phyloP scores from a whole-genome alignment of 2,888 invertebrate genomes.

The Baronia brevicornis region DNA sequence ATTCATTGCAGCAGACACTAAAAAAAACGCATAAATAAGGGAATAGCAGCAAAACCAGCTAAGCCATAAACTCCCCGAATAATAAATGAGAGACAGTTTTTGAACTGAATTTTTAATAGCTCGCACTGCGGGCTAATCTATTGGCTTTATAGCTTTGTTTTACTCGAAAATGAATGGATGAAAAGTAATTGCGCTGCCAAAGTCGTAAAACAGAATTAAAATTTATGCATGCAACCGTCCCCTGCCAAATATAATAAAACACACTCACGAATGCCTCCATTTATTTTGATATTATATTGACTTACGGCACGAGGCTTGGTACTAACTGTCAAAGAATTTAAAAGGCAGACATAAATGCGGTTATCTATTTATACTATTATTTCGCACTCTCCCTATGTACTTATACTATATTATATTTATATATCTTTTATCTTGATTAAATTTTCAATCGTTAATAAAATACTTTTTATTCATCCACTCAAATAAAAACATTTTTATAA shows the following conservation, averaged over 20 bases:
- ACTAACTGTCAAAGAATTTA: too few species aligned
- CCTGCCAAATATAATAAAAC: slow-evolving; percentile 2
- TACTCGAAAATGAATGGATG: slow-evolving; percentile 16
- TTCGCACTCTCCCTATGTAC: too few species aligned
- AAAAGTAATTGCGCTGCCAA: slow-evolving; percentile 9
- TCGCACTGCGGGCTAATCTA: slow-evolving; percentile 26
- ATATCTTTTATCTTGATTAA: too few species aligned
- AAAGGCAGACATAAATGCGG: too few species aligned
- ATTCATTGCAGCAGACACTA: slow-evolving; percentile 27
- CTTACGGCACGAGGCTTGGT: too few species aligned
- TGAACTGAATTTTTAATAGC: slow-evolving; percentile 30
- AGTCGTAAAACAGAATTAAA: slow-evolving; percentile 8
- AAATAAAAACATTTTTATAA: too few species aligned
- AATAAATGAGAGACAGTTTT: slow-evolving; percentile 26
- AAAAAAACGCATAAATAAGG: slow-evolving; percentile 28
- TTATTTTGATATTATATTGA: background rate
- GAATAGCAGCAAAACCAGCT: slow-evolving; percentile 20
- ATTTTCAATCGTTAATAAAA: too few species aligned
- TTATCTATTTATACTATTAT: too few species aligned
- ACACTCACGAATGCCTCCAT: background rate
- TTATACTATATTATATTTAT: too few species aligned
- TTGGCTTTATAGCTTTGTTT: slow-evolving; percentile 21
- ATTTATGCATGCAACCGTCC: slow-evolving; percentile 8
- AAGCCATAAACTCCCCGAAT: slow-evolving; percentile 26
- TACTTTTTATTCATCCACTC: too few species aligned